Evolutionary conservation across 92 coral and sea anemone species (phyloP).

Genomic region (Palythoa caribaeorum): DNA sequence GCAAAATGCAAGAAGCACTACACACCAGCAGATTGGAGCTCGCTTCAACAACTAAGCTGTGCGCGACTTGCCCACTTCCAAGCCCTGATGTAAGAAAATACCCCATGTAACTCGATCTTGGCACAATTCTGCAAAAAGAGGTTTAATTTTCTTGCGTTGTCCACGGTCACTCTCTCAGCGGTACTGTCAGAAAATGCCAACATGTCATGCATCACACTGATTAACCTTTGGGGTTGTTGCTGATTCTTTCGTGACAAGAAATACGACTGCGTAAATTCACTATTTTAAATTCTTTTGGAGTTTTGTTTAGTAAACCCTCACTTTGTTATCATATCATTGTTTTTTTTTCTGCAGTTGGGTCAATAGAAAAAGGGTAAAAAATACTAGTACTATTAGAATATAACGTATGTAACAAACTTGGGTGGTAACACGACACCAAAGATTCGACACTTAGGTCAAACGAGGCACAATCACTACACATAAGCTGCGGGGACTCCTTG

Average conservation of each 20-base stretch:
- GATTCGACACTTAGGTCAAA: background rate
- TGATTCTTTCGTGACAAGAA: conserved; percentile 28
- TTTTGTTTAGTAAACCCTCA: background rate
- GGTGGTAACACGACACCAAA: conserved; percentile 11
- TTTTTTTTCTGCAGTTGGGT: background rate
- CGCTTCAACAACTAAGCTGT: conserved; percentile 47
- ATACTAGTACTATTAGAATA: background rate
- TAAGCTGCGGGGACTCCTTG: background rate
- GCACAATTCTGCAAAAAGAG: conserved; percentile 21
- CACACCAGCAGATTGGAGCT: conserved; percentile 50
- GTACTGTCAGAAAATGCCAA: conserved; percentile 39
- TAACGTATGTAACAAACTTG: background rate
- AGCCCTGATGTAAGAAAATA: conserved; percentile 49
- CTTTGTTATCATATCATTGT: background rate
- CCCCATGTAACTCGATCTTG: conserved; percentile 25
- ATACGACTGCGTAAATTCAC: background rate
- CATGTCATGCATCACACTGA: conserved; percentile 3
- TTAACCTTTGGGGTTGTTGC: too few species aligned
- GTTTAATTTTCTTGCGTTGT: conserved; percentile 14
- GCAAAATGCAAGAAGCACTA: conserved; percentile 41
- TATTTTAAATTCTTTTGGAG: background rate
- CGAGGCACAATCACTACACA: background rate
- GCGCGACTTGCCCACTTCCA: conserved; percentile 51
- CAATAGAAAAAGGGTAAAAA: too few species aligned
- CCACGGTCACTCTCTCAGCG: conserved; percentile 37